Evolutionary conservation across 2,797 vertebrate genomes (phyloP).

Genomic region (Masticophis lateralis): DNA sequence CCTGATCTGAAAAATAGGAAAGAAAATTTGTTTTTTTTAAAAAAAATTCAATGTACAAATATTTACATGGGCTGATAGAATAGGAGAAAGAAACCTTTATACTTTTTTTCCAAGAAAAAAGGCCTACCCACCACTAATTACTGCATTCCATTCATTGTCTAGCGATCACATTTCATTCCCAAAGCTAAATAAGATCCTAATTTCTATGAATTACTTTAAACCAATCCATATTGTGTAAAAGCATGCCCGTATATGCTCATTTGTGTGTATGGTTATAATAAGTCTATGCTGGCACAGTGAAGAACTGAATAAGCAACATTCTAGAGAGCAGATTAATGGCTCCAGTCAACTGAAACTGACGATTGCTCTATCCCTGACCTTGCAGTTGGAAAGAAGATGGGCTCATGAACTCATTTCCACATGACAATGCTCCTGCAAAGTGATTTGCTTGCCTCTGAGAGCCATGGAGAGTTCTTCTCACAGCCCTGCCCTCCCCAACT

Average conservation of each 20-base stretch:
- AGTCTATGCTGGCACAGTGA: not conserved
- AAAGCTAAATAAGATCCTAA: conserved; percentile 48
- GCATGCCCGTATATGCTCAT: not conserved
- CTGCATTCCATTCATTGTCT: conserved; percentile 40
- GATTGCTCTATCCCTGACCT: conserved; percentile 69
- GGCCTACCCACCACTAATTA: conserved; percentile 59
- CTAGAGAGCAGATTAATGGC: conserved; percentile 61
- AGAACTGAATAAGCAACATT: conserved; percentile 54
- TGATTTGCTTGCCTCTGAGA: conserved; percentile 70
- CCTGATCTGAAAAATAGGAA: conserved; percentile 51
- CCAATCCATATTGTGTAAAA: conserved; percentile 43
- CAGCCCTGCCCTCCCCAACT: conserved; percentile 67
- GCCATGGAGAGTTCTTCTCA: conserved; percentile 72
- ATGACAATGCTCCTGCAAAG: conserved; percentile 72
- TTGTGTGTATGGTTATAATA: not conserved
- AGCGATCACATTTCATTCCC: conserved; percentile 47
- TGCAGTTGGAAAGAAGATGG: conserved; percentile 70
- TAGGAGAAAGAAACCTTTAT: conserved; percentile 62
- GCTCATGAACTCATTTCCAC: conserved; percentile 76
- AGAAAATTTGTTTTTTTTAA: conserved; percentile 29
- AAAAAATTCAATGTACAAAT: conserved; percentile 27
- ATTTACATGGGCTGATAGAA: conserved; percentile 18
- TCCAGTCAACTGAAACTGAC: conserved; percentile 66
- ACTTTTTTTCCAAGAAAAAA: conserved; percentile 59
- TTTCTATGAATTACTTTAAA: conserved; percentile 54